Conservation (phyloP, 2,113 vertebrate species). For the Anhinga rufa region DNA sequence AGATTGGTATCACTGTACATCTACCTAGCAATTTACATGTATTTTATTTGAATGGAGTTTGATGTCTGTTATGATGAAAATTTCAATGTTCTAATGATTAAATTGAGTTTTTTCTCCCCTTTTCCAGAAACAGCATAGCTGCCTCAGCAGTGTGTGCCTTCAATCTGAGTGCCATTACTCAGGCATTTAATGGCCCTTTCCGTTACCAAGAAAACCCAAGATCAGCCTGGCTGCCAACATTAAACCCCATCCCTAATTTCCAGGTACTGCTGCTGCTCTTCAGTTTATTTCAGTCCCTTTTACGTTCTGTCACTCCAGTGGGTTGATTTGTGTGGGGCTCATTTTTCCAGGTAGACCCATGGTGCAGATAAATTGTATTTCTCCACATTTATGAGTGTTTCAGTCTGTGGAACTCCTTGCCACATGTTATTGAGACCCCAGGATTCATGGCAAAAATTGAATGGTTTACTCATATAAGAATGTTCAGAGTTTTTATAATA, state of each 20-base stretch:
- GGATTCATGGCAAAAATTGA: neutral
- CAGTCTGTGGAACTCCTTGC: neutral
- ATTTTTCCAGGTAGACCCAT: neutral
- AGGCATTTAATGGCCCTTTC: slow-evolving; percentile 94
- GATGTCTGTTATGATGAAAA: slow-evolving; percentile 53
- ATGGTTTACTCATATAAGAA: neutral
- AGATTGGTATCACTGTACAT: neutral
- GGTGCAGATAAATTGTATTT: neutral
- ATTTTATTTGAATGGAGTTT: slow-evolving; percentile 42
- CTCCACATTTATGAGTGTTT: neutral
- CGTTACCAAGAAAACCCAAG: slow-evolving; percentile 96
- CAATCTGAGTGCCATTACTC: slow-evolving; percentile 96
- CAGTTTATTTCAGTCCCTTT: neutral
- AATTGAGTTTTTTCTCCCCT: slow-evolving; percentile 21
- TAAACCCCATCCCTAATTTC: slow-evolving; percentile 93
- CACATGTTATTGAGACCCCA: neutral
- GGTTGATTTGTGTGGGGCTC: neutral
- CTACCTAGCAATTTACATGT: slow-evolving; percentile 37
- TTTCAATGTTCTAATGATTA: slow-evolving; percentile 60
- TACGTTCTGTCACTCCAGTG: neutral
- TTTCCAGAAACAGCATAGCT: slow-evolving; percentile 93
- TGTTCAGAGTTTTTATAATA: neutral
- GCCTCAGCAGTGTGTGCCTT: slow-evolving; percentile 97
- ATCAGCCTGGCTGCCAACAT: slow-evolving; percentile 91
- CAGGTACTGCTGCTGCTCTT: slow-evolving; percentile 76